phyloP scores from a whole-genome alignment of 2,797 vertebrate species.

The Neomorphus geoffroyi region DNA sequence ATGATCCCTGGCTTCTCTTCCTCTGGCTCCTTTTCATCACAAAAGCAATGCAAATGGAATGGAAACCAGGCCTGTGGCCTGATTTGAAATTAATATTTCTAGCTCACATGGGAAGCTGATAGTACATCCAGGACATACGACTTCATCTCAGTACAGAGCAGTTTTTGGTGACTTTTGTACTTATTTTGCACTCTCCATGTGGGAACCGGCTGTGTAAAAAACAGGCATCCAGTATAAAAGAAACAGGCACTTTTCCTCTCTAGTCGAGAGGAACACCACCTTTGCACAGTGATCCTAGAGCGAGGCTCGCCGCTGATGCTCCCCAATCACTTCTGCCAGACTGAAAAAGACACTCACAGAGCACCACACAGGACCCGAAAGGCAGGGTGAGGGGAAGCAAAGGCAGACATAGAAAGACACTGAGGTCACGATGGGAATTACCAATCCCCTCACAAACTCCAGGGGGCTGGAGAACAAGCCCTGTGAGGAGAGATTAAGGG shows the following conservation, averaged over 20 bases:
- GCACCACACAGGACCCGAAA: background rate
- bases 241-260: background rate
- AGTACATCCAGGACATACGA: background rate
- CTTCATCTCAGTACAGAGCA: background rate
- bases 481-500: too few relatives aligned
- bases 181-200: background rate
- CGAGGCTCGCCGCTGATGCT: fast-evolving
- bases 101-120: background rate
- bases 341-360: background rate
- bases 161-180: background rate
- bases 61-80: background rate
- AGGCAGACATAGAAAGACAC: background rate
- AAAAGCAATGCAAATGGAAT: background rate
- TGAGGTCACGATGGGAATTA: fast-evolving
- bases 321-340: background rate
- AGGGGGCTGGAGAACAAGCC: too few relatives aligned
- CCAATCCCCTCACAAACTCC: background rate
- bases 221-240: background rate
- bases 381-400: background rate
- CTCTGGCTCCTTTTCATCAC: background rate
- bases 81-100: background rate
- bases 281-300: background rate
- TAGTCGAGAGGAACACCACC: background rate
- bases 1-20: background rate
- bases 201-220: background rate